Percentiles rank a stretch among this genome's conserved stretches.
phyloP scores from a whole-genome alignment of 92 coral and sea anemone genomes.

The Actinernus sp. region DNA sequence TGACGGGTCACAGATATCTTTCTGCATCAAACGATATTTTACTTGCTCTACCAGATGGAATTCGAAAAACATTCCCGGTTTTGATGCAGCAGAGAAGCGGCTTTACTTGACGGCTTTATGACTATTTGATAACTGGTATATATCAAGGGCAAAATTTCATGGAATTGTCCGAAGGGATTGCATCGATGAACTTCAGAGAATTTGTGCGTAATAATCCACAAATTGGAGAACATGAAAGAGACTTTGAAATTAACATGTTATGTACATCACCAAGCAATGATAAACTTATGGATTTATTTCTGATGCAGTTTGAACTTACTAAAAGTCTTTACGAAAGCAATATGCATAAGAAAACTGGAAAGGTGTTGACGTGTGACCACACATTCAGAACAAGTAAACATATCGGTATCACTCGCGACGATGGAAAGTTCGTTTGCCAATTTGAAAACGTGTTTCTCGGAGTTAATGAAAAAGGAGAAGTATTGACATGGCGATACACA shows the following conservation, averaged over 20 bases:
- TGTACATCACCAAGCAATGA: conserved; percentile 80
- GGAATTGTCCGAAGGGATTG: too few species aligned
- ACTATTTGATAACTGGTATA: conserved; percentile 58
- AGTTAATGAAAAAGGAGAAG: conserved; percentile 76
- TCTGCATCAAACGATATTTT: conserved; percentile 75
- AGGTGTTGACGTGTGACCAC: conserved; percentile 68
- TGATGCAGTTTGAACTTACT: conserved; percentile 56
- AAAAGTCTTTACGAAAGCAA: conserved; percentile 55
- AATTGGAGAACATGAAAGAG: conserved; percentile 23
- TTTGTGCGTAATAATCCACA: conserved; percentile 7
- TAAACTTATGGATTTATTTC: conserved; percentile 74
- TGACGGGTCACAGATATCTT: conserved; percentile 61
- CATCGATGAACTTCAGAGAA: too few species aligned
- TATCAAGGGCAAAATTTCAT: too few species aligned
- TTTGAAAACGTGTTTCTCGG: conserved; percentile 78
- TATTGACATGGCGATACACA: conserved; percentile 68
- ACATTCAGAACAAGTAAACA: too few species aligned
- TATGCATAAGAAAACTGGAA: conserved; percentile 59
- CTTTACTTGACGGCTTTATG: conserved; percentile 58
- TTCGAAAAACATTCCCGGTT: conserved; percentile 52
- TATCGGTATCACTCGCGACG: too few species aligned
- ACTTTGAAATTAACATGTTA: conserved; percentile 49
- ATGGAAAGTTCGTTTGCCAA: conserved; percentile 54
- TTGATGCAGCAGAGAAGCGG: conserved; percentile 73
- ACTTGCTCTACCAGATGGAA: conserved; percentile 35